Base-by-base conservation (phyloP, 2,113 vertebrate genomes). In the Sinocyclocheilus grahami region DNA sequence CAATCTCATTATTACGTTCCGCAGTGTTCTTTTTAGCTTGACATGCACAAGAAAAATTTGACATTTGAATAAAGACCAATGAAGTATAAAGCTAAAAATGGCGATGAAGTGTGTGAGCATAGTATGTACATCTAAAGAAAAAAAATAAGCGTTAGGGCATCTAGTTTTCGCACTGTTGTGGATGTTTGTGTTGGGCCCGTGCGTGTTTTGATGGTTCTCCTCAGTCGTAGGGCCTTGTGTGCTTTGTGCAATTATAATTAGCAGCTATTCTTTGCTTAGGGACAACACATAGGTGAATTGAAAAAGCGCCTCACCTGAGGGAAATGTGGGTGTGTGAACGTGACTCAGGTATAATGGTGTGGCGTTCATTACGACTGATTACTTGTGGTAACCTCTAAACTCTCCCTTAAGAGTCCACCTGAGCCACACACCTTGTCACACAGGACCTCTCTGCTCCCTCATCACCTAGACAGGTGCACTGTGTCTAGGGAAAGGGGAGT, bases 221-320 rank as follows among this genome's bases (percentile, higher is more conserved):
- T 82, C 85, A 86, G 58, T 46, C 51, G 39, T 78, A 87, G 90
- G 89, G 84, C 9, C 33, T 27, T 60, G 30, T 55, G 46, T 33
- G 63, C 4, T 39, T n/a, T 62, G 51, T 53, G 90, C 75, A 85
- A 87, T 80, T 86, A 83, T 91, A 91, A 93, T 94, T 92, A 91
- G 90, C 90, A 92, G 90, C 88, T 92, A 85, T 87, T 79, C 87
- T 81, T 79, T 89, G 12, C 88, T 79, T 87, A 42, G 92, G 93
- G 92, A 92, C 82, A 60, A 85, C 85, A 79, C 75, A 46, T 22
- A n/a, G 83, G 88, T 91, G 88, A 88, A 93, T 92, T 92, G 90
- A 93, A 93, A 84, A 90, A 48, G 87, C 18, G 63, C 88, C 91
- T 92, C 93, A 95, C 93, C 93, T 94, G 93, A 93, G 94, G 93